Conservation (phyloP, 2,888 invertebrate species). For the Barypeithes pellucidus region DNA sequence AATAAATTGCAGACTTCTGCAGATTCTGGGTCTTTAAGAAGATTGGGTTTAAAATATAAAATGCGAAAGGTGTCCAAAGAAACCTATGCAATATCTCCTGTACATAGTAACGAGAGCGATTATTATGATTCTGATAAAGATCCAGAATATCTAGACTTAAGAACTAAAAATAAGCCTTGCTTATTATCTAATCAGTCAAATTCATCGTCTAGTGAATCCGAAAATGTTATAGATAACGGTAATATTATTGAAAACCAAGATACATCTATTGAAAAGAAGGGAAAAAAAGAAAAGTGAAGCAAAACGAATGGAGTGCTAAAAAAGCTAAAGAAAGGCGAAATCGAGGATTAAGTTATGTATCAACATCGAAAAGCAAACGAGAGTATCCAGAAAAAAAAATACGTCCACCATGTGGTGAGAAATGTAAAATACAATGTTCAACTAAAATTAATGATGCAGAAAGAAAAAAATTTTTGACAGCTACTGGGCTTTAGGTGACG, state of each 20-base stretch:
- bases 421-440: conserved; percentile 30
- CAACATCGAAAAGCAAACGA: conserved; percentile 39
- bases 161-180: not conserved
- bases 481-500: conserved; percentile 48
- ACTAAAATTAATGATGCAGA: conserved; percentile 41
- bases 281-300: conserved; percentile 28
- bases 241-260: not conserved
- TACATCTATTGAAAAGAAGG: conserved; percentile 10
- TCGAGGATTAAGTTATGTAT: conserved; percentile 31
- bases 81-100: conserved; percentile 24
- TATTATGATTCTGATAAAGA: conserved; percentile 27
- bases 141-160: conserved; percentile 9
- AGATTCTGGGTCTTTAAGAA: not conserved
- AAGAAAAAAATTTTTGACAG: conserved; percentile 38
- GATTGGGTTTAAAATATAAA: not conserved
- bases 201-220: not conserved
- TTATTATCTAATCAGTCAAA: not conserved
- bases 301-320: conserved; percentile 33
- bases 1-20: too few species aligned
- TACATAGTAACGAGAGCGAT: conserved; percentile 13
- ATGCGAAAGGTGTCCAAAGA: not conserved
- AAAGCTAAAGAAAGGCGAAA: conserved; percentile 27
- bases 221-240: not conserved
- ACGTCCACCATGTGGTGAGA: conserved; percentile 39
- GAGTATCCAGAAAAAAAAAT: conserved; percentile 35